Evolutionary conservation across 1,140 invertebrate species (phyloP).

Genomic region (Bombus picipes): DNA sequence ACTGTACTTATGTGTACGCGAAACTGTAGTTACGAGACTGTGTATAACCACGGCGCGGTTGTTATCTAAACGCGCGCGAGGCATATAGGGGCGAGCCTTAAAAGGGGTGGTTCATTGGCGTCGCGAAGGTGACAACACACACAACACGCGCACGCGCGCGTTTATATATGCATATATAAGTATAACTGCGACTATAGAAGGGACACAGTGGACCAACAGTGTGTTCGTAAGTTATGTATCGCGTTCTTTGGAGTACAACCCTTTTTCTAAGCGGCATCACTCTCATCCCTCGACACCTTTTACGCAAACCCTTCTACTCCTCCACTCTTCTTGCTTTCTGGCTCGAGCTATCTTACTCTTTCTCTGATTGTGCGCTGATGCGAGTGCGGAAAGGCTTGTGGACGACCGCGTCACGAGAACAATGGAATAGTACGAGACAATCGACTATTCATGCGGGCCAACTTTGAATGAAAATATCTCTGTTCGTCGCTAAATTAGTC

Average conservation of each 20-base stretch:
- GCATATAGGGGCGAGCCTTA: background rate
- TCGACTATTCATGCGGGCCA: constrained; percentile 25
- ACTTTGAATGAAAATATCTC: constrained; percentile 17
- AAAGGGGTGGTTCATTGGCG: constrained; percentile 39
- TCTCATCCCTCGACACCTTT: constrained; percentile 35
- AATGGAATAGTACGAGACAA: constrained; percentile 52
- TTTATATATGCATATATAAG: too few relatives aligned
- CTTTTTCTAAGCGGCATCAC: constrained; percentile 31
- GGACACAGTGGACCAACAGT: background rate
- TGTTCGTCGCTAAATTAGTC: constrained; percentile 33
- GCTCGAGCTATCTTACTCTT: constrained; percentile 42
- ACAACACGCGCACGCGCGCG: background rate
- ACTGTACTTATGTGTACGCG: constrained; percentile 31
- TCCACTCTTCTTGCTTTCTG: background rate
- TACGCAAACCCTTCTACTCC: background rate
- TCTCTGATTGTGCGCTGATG: constrained; percentile 48
- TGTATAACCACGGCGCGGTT: background rate
- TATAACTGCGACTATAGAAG: background rate
- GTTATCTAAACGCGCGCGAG: constrained; percentile 18
- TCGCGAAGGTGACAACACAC: constrained; percentile 12
- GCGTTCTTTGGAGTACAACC: constrained; percentile 23
- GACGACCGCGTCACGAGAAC: constrained; percentile 53
- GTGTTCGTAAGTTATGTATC: constrained; percentile 45
- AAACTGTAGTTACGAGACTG: constrained; percentile 8
- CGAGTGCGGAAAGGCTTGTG: constrained; percentile 23